phyloP scores from a whole-genome alignment of 2,888 invertebrate species.

The Andrena flavipes region DNA sequence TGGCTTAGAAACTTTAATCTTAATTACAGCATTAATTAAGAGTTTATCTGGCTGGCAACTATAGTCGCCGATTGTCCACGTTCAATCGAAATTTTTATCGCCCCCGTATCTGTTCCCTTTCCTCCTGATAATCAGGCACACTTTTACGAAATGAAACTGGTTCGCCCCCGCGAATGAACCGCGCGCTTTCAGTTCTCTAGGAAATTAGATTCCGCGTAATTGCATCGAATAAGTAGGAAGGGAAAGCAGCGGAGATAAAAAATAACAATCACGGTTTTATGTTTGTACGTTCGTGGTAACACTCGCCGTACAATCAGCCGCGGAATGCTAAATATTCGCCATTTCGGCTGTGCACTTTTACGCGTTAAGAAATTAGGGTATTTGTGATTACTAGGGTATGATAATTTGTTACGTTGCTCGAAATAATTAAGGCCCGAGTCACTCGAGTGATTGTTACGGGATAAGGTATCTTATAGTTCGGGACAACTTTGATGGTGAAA shows the following conservation, averaged over 20 bases:
- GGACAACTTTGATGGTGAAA: too few species aligned
- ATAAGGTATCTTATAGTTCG: too few species aligned
- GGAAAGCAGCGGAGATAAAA: slow-evolving; percentile 14
- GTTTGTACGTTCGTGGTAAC: background rate
- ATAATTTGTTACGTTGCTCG: background rate
- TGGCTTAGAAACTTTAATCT: slow-evolving; percentile 29
- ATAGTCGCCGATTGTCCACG: slow-evolving; percentile 27
- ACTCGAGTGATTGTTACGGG: too few species aligned
- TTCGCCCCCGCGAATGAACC: slow-evolving; percentile 6
- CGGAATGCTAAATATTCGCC: slow-evolving; percentile 24
- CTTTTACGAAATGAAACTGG: slow-evolving; percentile 45
- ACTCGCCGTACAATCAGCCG: slow-evolving; percentile 16
- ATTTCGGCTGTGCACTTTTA: slow-evolving; percentile 1
- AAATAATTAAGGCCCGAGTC: too few species aligned
- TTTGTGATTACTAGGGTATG: background rate
- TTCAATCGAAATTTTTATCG: slow-evolving; percentile 32
- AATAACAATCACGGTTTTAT: slow-evolving; percentile 37
- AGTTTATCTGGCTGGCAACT: slow-evolving; percentile 38
- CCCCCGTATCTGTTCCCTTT: slow-evolving; percentile 30
- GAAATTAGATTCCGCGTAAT: slow-evolving; percentile 52
- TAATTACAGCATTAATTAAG: slow-evolving; percentile 44
- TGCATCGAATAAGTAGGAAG: slow-evolving; percentile 31
- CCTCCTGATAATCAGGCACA: slow-evolving; percentile 14
- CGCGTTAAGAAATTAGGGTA: background rate
- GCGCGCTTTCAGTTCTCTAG: slow-evolving; percentile 19